Base-by-base conservation (phyloP, 2,888 invertebrate species). In the Meganola albula region DNA sequence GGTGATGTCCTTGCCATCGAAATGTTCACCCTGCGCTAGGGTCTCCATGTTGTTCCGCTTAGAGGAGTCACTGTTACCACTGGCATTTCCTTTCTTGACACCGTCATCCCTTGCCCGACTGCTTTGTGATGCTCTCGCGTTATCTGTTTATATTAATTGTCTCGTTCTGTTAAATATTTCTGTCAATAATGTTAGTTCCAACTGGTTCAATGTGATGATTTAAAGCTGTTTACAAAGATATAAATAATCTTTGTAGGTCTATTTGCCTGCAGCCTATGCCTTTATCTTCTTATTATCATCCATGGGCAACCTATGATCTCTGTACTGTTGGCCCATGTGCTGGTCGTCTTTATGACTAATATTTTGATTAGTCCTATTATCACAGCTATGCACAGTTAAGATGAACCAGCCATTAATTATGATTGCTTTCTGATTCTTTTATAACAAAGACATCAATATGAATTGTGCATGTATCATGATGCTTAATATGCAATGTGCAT, bases 41-140 rank as follows among this genome's bases (percentile, higher is more conserved):
- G 78, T 56, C 54, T 83, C 83, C 84, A 83, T 83, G 64, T 69
- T 82, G 63, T 50, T 66, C 55, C 74, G 67, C 64, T 84, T 83
- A 57, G 58, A 65, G 48, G 54, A 57, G 42, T 80, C 74, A 44
- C 69, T 65, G 57, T 61, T 64, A 48, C 61, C 56, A 74, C 69
- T 78, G 48, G 78, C 82, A 79, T 80, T 75, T 59, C 70, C 67
- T 54, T 80, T 82, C 66, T 76, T 83, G 64, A 52, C 31, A 64
- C 71, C 76, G 73, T 83, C 83, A 82, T 83, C 79, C 82, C 85
- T 83, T 61, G 76, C 63, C 40, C 80, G 74, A 54, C 68, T 62
- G 53, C 62, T 51, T 58, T 77, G 72, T 58, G 74, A 53, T 49
- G 66, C 65, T 75, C 76, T 80, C 57, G 70, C 63, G 68, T 74